Base-by-base conservation (phyloP, 2,888 invertebrate genomes). In the Hipparchia semele region DNA sequence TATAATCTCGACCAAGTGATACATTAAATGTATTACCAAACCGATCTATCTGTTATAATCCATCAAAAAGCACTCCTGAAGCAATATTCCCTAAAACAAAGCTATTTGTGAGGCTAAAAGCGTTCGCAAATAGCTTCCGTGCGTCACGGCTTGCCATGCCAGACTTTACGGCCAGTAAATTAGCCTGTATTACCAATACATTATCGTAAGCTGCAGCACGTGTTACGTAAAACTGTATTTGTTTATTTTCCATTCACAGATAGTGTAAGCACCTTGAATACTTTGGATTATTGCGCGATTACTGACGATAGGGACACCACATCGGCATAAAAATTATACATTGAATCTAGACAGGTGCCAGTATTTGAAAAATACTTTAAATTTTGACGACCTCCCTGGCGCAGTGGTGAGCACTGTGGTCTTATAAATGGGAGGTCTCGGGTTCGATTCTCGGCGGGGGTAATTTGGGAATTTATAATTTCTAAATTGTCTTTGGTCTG, bases 61-160 rank as follows among this genome's bases (percentile, higher is more conserved):
- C 60, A 60, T 54, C 45, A 71, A 46, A 59, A n/a, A 64, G n/a
- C 56, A 46, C 58, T 54, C 33, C 12, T 45, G 33, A 12, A 58
- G 59, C 68, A 51, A 62, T 33, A 56, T 66, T 69, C 60, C 70
- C 72, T 70, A 65, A 54, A 68, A 39, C 56, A 68, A 70, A 9
- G 62, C 62, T 73, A 56, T 70, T 68, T 68, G 59, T 12, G 45
- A 45, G 61, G 60, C 72, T 51, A 46, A 66, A 71, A 71, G n/a
- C 13, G 49, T 70, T 62, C 60, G 54, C 62, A 70, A 70, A 70
- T 70, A 70, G 54, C 53, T 9, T 10, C 6, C 51, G 68, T 73
- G 56, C 75, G 75, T 75, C 73, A 73, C 12, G 53, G 51, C 45
- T 58, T 58, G 61, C 46, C 53, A 10, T 6, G 54, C 12, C 23